phyloP scores from a whole-genome alignment of 2,888 invertebrate genomes.

The Drosophila ezoana region DNA sequence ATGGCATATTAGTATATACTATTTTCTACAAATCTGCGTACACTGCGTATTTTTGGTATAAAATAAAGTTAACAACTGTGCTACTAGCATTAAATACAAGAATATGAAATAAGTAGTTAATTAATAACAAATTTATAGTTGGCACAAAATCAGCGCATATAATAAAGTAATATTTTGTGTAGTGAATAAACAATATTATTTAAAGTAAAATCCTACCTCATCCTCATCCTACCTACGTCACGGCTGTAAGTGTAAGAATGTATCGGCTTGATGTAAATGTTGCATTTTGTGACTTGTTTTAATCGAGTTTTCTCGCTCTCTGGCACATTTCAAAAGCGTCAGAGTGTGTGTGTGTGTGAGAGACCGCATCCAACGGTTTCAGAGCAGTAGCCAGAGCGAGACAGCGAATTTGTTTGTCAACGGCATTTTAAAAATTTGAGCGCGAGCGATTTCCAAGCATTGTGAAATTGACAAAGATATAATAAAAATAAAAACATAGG shows the following conservation, averaged over 20 bases:
- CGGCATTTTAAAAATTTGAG: conserved; percentile 30
- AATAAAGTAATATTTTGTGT: too few species aligned
- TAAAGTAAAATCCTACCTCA: too few species aligned
- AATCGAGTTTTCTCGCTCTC: conserved; percentile 14
- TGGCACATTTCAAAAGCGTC: neutral
- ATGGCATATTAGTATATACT: too few species aligned
- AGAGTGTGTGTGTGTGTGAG: neutral
- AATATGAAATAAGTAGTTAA: too few species aligned
- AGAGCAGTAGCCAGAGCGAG: conserved; percentile 7
- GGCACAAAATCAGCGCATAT: too few species aligned
- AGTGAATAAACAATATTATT: too few species aligned
- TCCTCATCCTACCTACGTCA: too few species aligned
- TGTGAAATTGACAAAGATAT: conserved; percentile 57
- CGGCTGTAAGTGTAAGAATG: conserved; percentile 6
- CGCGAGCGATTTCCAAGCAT: conserved; percentile 48
- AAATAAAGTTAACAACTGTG: too few species aligned
- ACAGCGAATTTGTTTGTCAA: conserved; percentile 25
- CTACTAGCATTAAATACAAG: too few species aligned
- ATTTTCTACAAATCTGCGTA: too few species aligned
- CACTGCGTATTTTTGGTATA: too few species aligned
- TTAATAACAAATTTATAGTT: too few species aligned
- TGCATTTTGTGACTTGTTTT: neutral
- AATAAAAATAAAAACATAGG: neutral
- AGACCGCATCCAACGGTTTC: conserved; percentile 1
- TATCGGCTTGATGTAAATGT: neutral